A percentile compares a stretch with the other conserved stretches of the same genome.
phyloP scores from a whole-genome alignment of 2,113 vertebrate species.

The Mionectes macconnelli region DNA sequence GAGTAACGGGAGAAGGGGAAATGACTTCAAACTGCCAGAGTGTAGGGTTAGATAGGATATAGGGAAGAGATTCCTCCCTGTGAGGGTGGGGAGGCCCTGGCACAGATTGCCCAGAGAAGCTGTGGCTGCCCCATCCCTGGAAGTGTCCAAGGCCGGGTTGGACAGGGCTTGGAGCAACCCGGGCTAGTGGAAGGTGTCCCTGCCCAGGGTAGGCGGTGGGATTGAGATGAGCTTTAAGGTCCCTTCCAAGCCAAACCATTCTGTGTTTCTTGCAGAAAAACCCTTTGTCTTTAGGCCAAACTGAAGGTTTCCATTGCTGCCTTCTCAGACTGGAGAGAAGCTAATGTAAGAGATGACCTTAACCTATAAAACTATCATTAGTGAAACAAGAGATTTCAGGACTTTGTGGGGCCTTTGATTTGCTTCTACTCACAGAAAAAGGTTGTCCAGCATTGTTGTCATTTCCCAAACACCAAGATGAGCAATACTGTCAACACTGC shows the following conservation, averaged over 20 bases:
- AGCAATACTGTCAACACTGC: neutral
- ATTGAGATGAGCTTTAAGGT: rapidly evolving
- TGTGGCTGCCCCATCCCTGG: neutral
- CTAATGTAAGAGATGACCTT: neutral
- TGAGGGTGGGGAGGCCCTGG: neutral
- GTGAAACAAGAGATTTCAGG: neutral
- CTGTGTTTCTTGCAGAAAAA: neutral
- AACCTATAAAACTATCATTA: neutral
- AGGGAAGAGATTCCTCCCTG: neutral
- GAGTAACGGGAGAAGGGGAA: neutral
- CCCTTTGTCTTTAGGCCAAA: neutral
- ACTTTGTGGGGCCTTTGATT: neutral
- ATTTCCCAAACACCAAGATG: neutral
- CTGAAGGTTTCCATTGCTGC: neutral
- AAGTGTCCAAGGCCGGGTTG: neutral
- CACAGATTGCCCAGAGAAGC: neutral
- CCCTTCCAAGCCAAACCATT: rapidly evolving
- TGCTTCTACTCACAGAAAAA: neutral
- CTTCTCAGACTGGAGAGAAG: neutral
- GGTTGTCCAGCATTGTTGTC: neutral
- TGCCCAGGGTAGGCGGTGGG: neutral
- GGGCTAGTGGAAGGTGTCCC: neutral
- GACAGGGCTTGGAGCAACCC: neutral
- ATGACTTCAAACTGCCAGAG: neutral
- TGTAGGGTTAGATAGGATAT: rapidly evolving